A percentile compares a stretch with the other conserved stretches of the same genome.
Conservation (phyloP, 2,113 vertebrate genomes). For the Procavia capensis region DNA sequence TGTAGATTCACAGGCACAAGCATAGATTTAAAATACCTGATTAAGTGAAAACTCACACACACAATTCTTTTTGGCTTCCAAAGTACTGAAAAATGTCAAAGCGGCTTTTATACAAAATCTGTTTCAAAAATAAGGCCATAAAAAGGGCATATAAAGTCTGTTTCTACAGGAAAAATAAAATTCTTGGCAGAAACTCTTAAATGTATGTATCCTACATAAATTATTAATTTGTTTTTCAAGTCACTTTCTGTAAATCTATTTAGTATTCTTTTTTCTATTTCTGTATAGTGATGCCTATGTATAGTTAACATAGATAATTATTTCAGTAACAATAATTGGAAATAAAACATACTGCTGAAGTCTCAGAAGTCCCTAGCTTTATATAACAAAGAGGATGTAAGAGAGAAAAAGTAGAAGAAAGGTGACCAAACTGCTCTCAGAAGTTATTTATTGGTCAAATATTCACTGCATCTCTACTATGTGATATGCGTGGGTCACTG, state of each 20-base stretch:
- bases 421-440: not conserved
- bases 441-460: not conserved
- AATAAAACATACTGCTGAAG: slow-evolving; percentile 2
- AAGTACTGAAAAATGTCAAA: slow-evolving; percentile 41
- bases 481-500: not conserved
- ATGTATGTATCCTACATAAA: not conserved
- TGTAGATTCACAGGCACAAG: slow-evolving; percentile 9
- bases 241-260: slow-evolving; percentile 47
- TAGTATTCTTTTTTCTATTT: slow-evolving; percentile 61
- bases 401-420: not conserved
- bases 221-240: slow-evolving; percentile 49
- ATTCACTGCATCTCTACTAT: rapidly evolving
- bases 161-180: not conserved
- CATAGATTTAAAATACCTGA: slow-evolving; percentile 1
- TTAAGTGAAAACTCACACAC: not conserved
- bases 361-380: not conserved
- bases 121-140: slow-evolving; percentile 38
- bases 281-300: slow-evolving; percentile 29
- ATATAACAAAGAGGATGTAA: not conserved
- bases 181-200: not conserved
- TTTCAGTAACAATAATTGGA: slow-evolving; percentile 44
- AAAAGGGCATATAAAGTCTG: not conserved
- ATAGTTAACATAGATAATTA: slow-evolving; percentile 65
- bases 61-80: not conserved
- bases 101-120: slow-evolving; percentile 41